A percentile compares a stretch with the other conserved stretches of the same genome.
Conservation (phyloP, 2,797 vertebrate species). For the Aphelocoma californica region DNA sequence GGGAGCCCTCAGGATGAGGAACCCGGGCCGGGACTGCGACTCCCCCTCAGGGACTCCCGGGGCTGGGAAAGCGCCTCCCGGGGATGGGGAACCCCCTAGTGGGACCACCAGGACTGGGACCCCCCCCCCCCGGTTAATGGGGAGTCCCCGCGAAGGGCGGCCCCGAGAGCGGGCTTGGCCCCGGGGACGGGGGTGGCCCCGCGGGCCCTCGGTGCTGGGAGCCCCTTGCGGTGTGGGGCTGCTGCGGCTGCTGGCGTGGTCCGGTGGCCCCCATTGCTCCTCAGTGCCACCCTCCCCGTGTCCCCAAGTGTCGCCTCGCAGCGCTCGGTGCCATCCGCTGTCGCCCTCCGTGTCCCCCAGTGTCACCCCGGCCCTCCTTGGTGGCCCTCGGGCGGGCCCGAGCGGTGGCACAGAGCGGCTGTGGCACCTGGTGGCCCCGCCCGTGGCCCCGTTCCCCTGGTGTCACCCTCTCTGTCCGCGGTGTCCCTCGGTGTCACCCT, state of each 20-base stretch:
- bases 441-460: background rate
- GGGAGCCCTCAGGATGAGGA: background rate
- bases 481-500: background rate
- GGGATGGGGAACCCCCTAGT: background rate
- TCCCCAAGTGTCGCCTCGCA: background rate
- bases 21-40: too few species aligned
- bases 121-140: background rate
- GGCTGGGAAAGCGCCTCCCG: too few species aligned
- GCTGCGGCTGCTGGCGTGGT: too few species aligned
- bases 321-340: too few species aligned
- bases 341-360: background rate
- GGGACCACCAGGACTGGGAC: too few species aligned
- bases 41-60: background rate
- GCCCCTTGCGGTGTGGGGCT: background rate
- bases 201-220: too few species aligned
- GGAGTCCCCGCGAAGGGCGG: rapidly evolving
- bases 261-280: background rate
- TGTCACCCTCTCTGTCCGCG: background rate
- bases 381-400: too few species aligned
- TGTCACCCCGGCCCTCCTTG: background rate
- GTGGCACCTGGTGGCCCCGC: too few species aligned
- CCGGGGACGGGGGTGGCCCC: background rate
- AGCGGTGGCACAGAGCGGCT: background rate
- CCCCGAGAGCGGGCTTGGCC: background rate
- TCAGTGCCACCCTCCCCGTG: background rate